phyloP scores from a whole-genome alignment of 2,888 invertebrate genomes.

The Podabrus alpinus region DNA sequence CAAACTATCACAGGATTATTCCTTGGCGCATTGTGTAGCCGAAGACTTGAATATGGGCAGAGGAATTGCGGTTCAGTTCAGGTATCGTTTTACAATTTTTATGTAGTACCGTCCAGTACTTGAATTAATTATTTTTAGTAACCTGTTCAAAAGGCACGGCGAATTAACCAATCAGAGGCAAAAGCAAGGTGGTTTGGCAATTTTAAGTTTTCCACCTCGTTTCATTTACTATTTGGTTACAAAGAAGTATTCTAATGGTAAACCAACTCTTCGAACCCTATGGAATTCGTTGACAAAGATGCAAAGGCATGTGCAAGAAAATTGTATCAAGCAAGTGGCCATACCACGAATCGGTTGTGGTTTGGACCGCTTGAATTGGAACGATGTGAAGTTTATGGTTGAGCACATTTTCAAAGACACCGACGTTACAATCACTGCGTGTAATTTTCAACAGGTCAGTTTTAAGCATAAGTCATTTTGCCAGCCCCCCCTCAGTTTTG shows the following conservation, averaged over 20 bases:
- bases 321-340: slow-evolving; percentile 60
- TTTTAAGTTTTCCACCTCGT: slow-evolving; percentile 54
- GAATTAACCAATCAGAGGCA: slow-evolving; percentile 49
- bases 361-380: slow-evolving; percentile 67
- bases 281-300: slow-evolving; percentile 55
- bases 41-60: slow-evolving; percentile 63
- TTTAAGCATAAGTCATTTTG: neutral
- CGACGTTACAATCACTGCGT: slow-evolving; percentile 58
- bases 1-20: slow-evolving; percentile 56
- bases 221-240: slow-evolving; percentile 66
- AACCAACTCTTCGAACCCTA: slow-evolving; percentile 58
- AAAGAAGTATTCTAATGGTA: slow-evolving; percentile 59
- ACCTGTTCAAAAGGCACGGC: slow-evolving; percentile 47
- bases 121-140: slow-evolving; percentile 41
- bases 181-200: slow-evolving; percentile 57
- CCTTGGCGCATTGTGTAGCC: slow-evolving; percentile 63
- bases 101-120: neutral
- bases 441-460: slow-evolving; percentile 55
- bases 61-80: slow-evolving; percentile 60
- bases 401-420: slow-evolving; percentile 58
- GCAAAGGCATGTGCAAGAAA: slow-evolving; percentile 53
- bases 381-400: slow-evolving; percentile 59
- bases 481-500: too few relatives aligned
- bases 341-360: slow-evolving; percentile 72
- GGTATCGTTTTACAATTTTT: slow-evolving; percentile 41